These are phyloP conservation scores for Cheilosia grossa DNA, from an alignment of 2,888 invertebrate genomes.

Conservation along the genomic window DNA sequence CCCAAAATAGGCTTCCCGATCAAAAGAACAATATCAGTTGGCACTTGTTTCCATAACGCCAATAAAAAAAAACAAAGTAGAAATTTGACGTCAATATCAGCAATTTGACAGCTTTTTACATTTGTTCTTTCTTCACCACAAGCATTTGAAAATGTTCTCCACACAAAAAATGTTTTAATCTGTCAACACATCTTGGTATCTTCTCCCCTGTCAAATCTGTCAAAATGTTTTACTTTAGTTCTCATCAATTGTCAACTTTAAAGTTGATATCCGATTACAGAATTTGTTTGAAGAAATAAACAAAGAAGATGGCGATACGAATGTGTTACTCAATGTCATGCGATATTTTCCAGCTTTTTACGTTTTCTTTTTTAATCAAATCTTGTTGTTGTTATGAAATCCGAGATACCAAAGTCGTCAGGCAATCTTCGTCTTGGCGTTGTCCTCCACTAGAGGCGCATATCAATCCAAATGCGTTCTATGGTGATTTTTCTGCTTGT, in stretches of 20 bases:
- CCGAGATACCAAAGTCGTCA: conserved; percentile 32
- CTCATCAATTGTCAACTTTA: neutral
- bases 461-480: conserved; percentile 57
- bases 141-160: too few species aligned
- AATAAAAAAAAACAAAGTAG: too few species aligned
- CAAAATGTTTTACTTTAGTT: neutral
- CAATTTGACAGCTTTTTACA: too few species aligned
- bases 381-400: conserved; percentile 15
- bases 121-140: too few species aligned
- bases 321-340: conserved; percentile 28
- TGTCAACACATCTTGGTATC: too few species aligned
- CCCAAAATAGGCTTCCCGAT: too few species aligned
- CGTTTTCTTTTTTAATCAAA: neutral
- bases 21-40: too few species aligned
- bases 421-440: neutral
- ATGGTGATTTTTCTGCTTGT: conserved; percentile 38
- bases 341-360: conserved; percentile 27
- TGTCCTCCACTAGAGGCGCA: conserved; percentile 30
- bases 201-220: neutral
- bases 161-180: too few species aligned
- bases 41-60: too few species aligned
- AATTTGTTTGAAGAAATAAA: neutral
- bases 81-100: too few species aligned
- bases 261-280: neutral
- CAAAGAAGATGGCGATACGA: neutral